phyloP scores from a whole-genome alignment of 92 coral and sea anemone genomes.

The Zoanthus sociatus region DNA sequence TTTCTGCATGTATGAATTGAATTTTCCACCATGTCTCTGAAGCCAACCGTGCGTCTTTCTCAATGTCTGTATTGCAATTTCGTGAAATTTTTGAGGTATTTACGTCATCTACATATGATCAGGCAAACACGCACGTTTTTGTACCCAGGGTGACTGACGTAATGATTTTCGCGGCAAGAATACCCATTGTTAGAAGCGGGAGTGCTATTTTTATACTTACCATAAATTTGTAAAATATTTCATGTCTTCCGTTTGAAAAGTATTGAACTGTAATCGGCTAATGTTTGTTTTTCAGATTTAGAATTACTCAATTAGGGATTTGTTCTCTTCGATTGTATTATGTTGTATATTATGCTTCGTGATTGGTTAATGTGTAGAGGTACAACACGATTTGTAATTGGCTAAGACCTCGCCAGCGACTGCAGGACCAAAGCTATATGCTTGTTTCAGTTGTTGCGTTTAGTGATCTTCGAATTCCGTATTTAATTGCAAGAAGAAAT shows the following conservation, averaged over 20 bases:
- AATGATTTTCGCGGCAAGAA: background rate
- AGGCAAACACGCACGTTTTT: slow-evolving; percentile 13
- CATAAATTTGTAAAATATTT: background rate
- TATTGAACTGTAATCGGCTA: background rate
- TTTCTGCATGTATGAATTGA: no score
- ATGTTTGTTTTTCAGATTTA: background rate
- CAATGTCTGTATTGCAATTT: background rate
- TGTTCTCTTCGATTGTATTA: background rate
- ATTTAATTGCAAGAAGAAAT: background rate
- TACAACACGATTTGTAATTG: slow-evolving; percentile 22
- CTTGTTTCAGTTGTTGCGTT: slow-evolving; percentile 29
- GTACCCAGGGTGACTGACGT: background rate
- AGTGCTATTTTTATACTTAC: background rate
- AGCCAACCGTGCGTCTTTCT: no score
- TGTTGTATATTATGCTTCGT: background rate
- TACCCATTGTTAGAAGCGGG: background rate
- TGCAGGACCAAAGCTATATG: slow-evolving; percentile 19
- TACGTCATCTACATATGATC: background rate
- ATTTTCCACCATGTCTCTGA: no score
- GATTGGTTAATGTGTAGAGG: slow-evolving; percentile 10
- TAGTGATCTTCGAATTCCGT: slow-evolving; percentile 7
- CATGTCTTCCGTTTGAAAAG: background rate
- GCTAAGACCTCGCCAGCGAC: slow-evolving; percentile 17
- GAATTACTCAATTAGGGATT: background rate
- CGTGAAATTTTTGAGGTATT: background rate